Base-by-base conservation (phyloP, 2,888 invertebrate genomes). In the Eupithecia dodoneata region DNA sequence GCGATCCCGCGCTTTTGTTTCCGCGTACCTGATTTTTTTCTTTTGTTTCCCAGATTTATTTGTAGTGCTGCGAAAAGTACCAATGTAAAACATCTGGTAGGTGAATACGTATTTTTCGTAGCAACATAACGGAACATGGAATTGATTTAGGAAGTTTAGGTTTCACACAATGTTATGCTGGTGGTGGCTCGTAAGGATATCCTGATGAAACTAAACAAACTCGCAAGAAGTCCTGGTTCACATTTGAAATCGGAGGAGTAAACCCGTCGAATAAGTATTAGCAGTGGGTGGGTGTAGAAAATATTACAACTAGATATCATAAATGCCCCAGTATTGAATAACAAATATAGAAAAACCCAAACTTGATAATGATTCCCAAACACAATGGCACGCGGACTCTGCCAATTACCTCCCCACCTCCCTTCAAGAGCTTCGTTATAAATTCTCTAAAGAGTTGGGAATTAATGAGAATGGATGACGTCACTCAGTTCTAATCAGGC, bases 21-120 rank as follows among this genome's bases (percentile, higher is more conserved):
- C 83, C 84, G 82, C 85, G 86, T 86, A 87, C 87, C 88, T 88
- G 87, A 87, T 87, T 87, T 85, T 82, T 83, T 86, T 86, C 87
- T 83, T 82, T 80, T 87, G 80, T 83, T 78, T 66, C 12, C 12
- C 55, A 44, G 66, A 65, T 67, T 72, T 78, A 77, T 75, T 75
- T 77, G 72, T 72, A 72, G 77, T 67, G 45, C 71, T 63, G 67
- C 44, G 73, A 69, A 71, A 70, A 74, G 72, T 12, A 73, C 15
- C 75, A 70, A 74, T 72, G 49, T 41, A n/a, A 67, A 71, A 74
- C 66, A 71, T 55, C 77, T 73, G 70, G 70, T 72, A 30, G 44
- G 18, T 18, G 45, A 15, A 12, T 59, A 13, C 41, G 30, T 66
- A 66, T 66, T 66, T 66, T 63, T 63, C 63, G 30, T 63, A 18